These are phyloP conservation scores for Dendrolimus pini DNA, from an alignment of 2,888 invertebrate species.

Conservation along the genomic window DNA sequence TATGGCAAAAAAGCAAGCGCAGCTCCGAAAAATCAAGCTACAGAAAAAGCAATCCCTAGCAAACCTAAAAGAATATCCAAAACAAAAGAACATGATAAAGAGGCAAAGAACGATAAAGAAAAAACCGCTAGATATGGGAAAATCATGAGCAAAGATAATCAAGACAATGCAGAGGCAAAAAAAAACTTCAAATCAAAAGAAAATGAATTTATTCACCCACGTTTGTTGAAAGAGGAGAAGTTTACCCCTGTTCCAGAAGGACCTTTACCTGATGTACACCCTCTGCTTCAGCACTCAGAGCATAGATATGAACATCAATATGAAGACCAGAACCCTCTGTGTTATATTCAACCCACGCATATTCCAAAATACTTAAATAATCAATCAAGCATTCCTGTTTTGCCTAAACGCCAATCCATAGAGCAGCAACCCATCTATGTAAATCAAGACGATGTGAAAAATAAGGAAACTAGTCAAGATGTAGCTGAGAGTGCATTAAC, in stretches of 20 bases:
- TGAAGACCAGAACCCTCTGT: slow-evolving; percentile 70
- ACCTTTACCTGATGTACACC: slow-evolving; percentile 75
- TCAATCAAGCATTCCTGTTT: slow-evolving; percentile 62
- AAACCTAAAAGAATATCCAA: slow-evolving; percentile 67
- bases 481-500: slow-evolving; percentile 61
- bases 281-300: slow-evolving; percentile 85
- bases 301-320: slow-evolving; percentile 83
- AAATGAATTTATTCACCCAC: slow-evolving; percentile 69
- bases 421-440: slow-evolving; percentile 71
- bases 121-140: slow-evolving; percentile 58
- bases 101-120: slow-evolving; percentile 44
- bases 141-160: slow-evolving; percentile 57
- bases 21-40: slow-evolving; percentile 44
- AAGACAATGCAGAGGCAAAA: slow-evolving; percentile 64
- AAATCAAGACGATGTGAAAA: slow-evolving; percentile 63
- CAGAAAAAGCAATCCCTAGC: slow-evolving; percentile 60
- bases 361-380: slow-evolving; percentile 79
- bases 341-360: slow-evolving; percentile 76
- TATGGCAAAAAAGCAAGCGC: slow-evolving; percentile 78
- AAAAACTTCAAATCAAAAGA: slow-evolving; percentile 77
- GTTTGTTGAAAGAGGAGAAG: slow-evolving; percentile 65
- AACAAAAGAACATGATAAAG: slow-evolving; percentile 27
- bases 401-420: slow-evolving; percentile 45
- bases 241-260: slow-evolving; percentile 67
- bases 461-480: slow-evolving; percentile 36